These are phyloP conservation scores for Torymus auratus DNA, from an alignment of 2,888 invertebrate species.

Conservation along the genomic window DNA sequence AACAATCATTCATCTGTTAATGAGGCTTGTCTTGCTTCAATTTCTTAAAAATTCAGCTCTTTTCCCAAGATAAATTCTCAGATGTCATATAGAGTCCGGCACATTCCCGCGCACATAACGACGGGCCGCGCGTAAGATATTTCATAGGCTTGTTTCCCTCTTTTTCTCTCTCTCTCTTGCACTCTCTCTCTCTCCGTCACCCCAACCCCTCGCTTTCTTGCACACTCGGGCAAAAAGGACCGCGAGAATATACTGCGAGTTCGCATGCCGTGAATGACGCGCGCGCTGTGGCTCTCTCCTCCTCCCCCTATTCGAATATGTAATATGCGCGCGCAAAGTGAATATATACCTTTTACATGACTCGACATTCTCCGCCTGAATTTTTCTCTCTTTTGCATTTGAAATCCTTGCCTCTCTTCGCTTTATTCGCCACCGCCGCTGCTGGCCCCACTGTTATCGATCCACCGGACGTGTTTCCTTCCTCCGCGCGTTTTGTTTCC, in stretches of 20 bases:
- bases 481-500: not conserved
- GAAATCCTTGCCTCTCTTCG: slow-evolving; percentile 33
- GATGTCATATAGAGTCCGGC: too few species aligned
- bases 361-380: slow-evolving; percentile 30
- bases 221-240: slow-evolving; percentile 13
- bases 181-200: slow-evolving; percentile 5
- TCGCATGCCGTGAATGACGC: slow-evolving; percentile 47
- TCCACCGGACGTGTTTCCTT: too few species aligned
- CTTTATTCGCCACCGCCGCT: slow-evolving; percentile 1
- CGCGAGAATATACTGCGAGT: slow-evolving; percentile 49
- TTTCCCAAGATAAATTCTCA: too few species aligned
- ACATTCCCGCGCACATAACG: slow-evolving; percentile 26
- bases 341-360: slow-evolving; percentile 51
- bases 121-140: slow-evolving; percentile 45
- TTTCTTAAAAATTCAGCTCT: too few species aligned
- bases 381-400: slow-evolving; percentile 41
- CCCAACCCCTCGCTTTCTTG: not conserved
- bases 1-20: too few species aligned
- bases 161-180: slow-evolving; percentile 8
- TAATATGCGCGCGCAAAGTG: slow-evolving; percentile 46
- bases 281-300: not conserved
- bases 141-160: slow-evolving; percentile 38
- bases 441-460: not conserved
- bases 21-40: too few species aligned
- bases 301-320: slow-evolving; percentile 35